phyloP scores from a whole-genome alignment of 92 coral and sea anemone genomes.

The Epizoanthus scotinus region DNA sequence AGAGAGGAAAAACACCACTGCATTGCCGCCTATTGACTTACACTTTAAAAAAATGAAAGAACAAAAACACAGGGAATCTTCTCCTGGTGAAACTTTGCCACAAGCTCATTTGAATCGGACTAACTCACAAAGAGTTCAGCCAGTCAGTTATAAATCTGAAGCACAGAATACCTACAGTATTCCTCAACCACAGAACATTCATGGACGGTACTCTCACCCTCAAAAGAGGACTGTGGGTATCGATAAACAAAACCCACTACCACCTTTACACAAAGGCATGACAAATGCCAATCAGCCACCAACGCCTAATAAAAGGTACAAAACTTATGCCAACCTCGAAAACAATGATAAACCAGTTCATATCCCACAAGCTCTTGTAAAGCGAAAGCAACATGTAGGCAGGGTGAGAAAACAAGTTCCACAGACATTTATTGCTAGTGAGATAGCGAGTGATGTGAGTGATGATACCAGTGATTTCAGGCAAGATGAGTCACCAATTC shows the following conservation, averaged over 20 bases:
- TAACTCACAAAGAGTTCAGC: conserved; percentile 7
- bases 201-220: conserved; percentile 21
- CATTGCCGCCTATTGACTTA: conserved; percentile 86
- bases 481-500: conserved; percentile 58
- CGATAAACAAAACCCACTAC: conserved; percentile 83
- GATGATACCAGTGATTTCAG: conserved; percentile 51
- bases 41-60: conserved; percentile 76
- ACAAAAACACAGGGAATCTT: conserved; percentile 44
- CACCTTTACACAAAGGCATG: conserved; percentile 61
- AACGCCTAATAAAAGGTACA: conserved; percentile 81
- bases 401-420: neutral
- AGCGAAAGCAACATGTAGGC: conserved; percentile 31
- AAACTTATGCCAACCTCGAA: conserved; percentile 59
- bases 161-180: neutral
- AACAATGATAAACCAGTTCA: conserved; percentile 39
- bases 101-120: conserved; percentile 6
- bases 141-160: conserved; percentile 29
- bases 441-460: conserved; percentile 36
- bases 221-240: conserved; percentile 73
- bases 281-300: conserved; percentile 62
- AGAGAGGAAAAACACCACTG: conserved; percentile 55
- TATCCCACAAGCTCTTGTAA: conserved; percentile 31
- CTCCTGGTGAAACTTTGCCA: conserved; percentile 12
- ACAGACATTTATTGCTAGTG: conserved; percentile 3
- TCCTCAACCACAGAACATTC: conserved; percentile 21